phyloP scores from a whole-genome alignment of 1,140 invertebrate species.

The Andrena cerasifolii region DNA sequence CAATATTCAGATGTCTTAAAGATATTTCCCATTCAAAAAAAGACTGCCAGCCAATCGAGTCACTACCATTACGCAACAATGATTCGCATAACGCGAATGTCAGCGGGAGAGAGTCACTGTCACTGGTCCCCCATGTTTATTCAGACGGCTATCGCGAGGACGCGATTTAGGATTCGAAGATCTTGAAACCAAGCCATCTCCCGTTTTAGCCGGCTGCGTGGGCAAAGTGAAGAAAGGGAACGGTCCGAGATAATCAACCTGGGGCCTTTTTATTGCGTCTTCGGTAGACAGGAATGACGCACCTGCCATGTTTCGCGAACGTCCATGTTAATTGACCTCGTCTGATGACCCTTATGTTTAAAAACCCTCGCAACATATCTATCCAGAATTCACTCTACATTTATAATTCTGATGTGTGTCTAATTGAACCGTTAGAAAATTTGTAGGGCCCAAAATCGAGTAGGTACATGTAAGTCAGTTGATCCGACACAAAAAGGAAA shows the following conservation, averaged over 20 bases:
- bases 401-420: too few relatives aligned
- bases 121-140: slow-evolving; percentile 2
- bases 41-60: too few relatives aligned
- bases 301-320: slow-evolving; percentile 1
- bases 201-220: slow-evolving; percentile 8
- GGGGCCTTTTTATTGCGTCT: background rate
- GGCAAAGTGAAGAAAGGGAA: slow-evolving; percentile 18
- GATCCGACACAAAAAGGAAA: background rate
- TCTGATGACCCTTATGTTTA: background rate
- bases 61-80: background rate
- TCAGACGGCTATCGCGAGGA: background rate
- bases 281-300: slow-evolving; percentile 1
- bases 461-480: background rate
- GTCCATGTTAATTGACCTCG: background rate
- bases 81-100: slow-evolving; percentile 8
- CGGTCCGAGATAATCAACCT: background rate
- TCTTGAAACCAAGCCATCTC: background rate
- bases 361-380: background rate
- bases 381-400: too few relatives aligned
- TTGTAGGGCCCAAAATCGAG: too few relatives aligned
- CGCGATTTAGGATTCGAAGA: slow-evolving; percentile 27
- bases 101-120: background rate
- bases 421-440: too few relatives aligned
- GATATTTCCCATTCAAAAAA: too few relatives aligned
- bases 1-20: too few relatives aligned